Base-by-base conservation (phyloP, 2,113 vertebrate genomes). In the Mesoclemmys tuberculata region DNA sequence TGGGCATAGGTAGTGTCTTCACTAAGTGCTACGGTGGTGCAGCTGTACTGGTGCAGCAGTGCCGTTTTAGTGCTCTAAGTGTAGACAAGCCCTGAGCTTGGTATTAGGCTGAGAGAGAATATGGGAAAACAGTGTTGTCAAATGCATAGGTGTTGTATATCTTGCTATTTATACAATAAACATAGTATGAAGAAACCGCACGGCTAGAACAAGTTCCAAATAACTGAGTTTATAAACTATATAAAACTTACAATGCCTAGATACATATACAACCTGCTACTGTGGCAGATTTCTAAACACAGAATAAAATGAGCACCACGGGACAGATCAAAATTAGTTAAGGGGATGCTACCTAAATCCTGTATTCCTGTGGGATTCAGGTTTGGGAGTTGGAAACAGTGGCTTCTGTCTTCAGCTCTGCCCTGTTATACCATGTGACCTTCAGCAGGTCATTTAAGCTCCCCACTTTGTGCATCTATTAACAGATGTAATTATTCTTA, bases 191-290 rank as follows among this genome's bases (percentile, higher is more conserved):
- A 81, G 80, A 18, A 22, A 22, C 9, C 35, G 75, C 64, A 31
- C n/a, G 26, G 51, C 58, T 77, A 56, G 5, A 13, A 38, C 2
- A 54, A 71, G 44, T 35, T 38, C 11, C 56, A 86, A 92, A 24
- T 79, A 90, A 74, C 5, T 21, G 31, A 22, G 3, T 8, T 90
- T 82, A 44, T 94, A 87, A 92, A 90, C 85, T 87, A 74, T 49
- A 5, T 64, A 35, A 6, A 83, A 52, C 64, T n/a, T 71, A 31
- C 56, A 71, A n/a, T 38, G 64, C 64, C 4, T 38, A 71, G 21
- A 10, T 38, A 71, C 8, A 19, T 38, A 19, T 10, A 10, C 18
- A 71, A 19, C 22, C 35, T 10, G n/a, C 77, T 90, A 85, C 58
- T 74, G 46, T 14, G 44, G 80, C 68, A 80, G 27, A 3, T 54